A percentile compares a stretch with the other conserved stretches of the same genome.
phyloP scores from a whole-genome alignment of 2,113 vertebrate species.

The Phycodurus eques region DNA sequence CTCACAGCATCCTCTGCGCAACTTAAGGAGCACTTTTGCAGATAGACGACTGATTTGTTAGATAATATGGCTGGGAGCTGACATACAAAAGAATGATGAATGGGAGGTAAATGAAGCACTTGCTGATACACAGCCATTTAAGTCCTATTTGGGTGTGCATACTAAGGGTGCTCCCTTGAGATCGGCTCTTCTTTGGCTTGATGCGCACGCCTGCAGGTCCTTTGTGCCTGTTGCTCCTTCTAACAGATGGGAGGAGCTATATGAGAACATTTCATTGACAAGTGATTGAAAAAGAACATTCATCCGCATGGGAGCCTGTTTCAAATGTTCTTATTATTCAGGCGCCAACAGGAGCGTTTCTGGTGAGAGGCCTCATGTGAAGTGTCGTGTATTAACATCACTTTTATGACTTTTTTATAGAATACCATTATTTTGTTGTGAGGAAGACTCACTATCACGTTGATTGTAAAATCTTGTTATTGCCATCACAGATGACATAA shows the following conservation, averaged over 20 bases:
- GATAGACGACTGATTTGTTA: slow-evolving; percentile 49
- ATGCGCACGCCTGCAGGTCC: slow-evolving; percentile 22
- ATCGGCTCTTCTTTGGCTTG: slow-evolving; percentile 44
- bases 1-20: slow-evolving; percentile 51
- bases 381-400: slow-evolving; percentile 31
- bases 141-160: slow-evolving; percentile 61
- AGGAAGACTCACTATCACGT: slow-evolving; percentile 27
- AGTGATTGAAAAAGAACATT: slow-evolving; percentile 23
- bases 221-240: slow-evolving; percentile 50
- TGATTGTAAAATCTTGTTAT: slow-evolving; percentile 35
- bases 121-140: slow-evolving; percentile 48
- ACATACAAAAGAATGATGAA: slow-evolving; percentile 62
- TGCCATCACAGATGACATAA: background rate
- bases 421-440: slow-evolving; percentile 6
- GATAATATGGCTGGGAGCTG: slow-evolving; percentile 49
- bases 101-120: slow-evolving; percentile 68
- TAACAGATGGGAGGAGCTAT: slow-evolving; percentile 36
- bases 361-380: slow-evolving; percentile 31
- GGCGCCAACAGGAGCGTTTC: slow-evolving; percentile 3
- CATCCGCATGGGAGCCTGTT: slow-evolving; percentile 21
- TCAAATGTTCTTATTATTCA: slow-evolving; percentile 38
- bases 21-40: slow-evolving; percentile 48
- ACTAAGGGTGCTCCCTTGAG: slow-evolving; percentile 57
- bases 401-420: slow-evolving; percentile 33
- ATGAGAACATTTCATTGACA: slow-evolving; percentile 42